Conservation (phyloP, 2,113 vertebrate species). For the Calyptomena viridis region DNA sequence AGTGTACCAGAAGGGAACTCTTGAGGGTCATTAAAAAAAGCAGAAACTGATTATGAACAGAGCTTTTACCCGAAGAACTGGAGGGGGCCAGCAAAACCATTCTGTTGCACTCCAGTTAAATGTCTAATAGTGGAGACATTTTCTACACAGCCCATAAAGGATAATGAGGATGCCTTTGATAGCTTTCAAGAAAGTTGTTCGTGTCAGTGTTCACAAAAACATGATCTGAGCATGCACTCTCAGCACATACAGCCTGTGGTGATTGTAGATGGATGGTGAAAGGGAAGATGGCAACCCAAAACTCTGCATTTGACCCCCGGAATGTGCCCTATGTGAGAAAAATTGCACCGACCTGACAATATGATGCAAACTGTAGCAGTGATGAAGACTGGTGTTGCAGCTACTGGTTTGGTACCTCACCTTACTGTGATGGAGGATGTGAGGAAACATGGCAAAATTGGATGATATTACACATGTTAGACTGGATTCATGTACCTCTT, state of each 20-base stretch:
- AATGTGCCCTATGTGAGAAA: neutral
- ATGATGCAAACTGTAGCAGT: rapidly evolving
- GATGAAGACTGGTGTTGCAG: neutral
- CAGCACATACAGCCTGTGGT: neutral
- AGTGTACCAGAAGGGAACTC: constrained; percentile 74
- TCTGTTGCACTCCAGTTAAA: constrained; percentile 70
- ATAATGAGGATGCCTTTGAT: constrained; percentile 73
- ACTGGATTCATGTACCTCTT: neutral
- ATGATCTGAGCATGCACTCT: neutral
- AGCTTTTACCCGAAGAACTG: constrained; percentile 68
- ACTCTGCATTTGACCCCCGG: neutral
- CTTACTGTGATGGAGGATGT: rapidly evolving
- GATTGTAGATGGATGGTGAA: neutral
- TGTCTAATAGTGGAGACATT: constrained; percentile 69
- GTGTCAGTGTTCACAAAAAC: constrained; percentile 50
- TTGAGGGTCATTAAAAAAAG: constrained; percentile 72
- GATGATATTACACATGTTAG: neutral
- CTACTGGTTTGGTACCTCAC: neutral
- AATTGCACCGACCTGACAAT: neutral
- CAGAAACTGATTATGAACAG: constrained; percentile 73
- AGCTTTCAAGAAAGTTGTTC: constrained; percentile 61
- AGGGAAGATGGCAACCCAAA: neutral
- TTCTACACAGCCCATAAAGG: constrained; percentile 72
- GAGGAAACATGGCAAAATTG: neutral
- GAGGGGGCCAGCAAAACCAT: constrained; percentile 68